Base-by-base conservation (phyloP, 2,113 vertebrate species). In the Microtus richardsoni region DNA sequence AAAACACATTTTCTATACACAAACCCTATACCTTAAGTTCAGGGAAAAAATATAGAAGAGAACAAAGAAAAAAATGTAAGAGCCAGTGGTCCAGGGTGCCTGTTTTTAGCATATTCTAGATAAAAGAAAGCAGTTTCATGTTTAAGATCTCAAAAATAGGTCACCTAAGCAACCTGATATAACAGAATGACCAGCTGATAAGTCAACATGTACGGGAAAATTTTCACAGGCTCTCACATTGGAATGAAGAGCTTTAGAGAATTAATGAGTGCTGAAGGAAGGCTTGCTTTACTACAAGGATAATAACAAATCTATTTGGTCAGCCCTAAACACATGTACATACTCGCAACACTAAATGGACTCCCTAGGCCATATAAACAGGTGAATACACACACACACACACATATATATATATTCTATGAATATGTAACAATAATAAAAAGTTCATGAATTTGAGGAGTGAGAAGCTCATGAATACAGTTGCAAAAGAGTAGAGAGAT, bases 281-380 rank as follows among this genome's bases (percentile, higher is more conserved):
- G 6, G 24, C 11, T 60, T 80, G 11, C 14, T 62, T 62, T 83
- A 41, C 3, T 41, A 21, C 54, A 83, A 62, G 24, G 7, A 62
- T 41, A 13, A 17, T 17, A 47, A 39, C 12, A 21, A 60, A 26
- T 41, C 13, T 24, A 62, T 30, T 12, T 62, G 24, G 14, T 62
- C n/a, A 83, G 2, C 58, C 24, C 58, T 41, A 16, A 62, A 41
- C 28, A 41, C 24, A 41, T 41, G 58, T 62, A 41, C 54, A 60
- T 16, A 62, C 8, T 39, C 7, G 2, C 33, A 60, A 83, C n/a
- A 62, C n/a, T 41, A 60, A 60, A 82, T 60, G 1, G 36, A 39
- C 0, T 12, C 5, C 5, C 54, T n/a, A n/a, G 19, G 5, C 14
- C 11, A 39, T 71, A 39, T n/a, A 9, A 8, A 39, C 6, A 71